Conservation (phyloP, 1,140 invertebrate species). For the Calliphora vicina region DNA sequence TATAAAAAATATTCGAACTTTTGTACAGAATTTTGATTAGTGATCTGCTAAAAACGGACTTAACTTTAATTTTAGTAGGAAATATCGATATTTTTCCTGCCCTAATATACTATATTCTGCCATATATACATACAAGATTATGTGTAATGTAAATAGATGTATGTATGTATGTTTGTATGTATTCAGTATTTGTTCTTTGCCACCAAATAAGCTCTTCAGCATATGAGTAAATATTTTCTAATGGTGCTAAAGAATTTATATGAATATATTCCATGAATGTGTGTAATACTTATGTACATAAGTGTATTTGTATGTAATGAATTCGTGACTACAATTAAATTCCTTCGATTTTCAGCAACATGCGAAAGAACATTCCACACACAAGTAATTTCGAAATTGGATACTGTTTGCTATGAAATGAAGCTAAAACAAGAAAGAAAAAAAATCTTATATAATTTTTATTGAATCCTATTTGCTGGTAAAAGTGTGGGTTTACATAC, state of each 20-base stretch:
- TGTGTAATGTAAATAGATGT: neutral
- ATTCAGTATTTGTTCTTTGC: neutral
- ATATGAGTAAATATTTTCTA: slow-evolving; percentile 6
- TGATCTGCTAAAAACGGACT: no score
- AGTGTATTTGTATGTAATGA: neutral
- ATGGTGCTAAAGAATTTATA: slow-evolving; percentile 10
- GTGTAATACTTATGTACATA: neutral
- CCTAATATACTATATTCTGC: no score
- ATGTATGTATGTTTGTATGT: neutral
- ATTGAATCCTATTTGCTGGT: neutral
- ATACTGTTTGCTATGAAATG: neutral
- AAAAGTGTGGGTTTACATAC: neutral
- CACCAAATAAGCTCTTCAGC: neutral
- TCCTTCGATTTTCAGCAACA: slow-evolving; percentile 9
- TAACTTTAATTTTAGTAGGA: no score
- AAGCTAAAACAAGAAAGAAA: neutral
- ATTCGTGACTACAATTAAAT: slow-evolving; percentile 8
- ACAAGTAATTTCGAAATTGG: neutral
- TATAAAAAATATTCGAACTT: no score
- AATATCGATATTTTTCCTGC: no score
- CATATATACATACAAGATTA: neutral
- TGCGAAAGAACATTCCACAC: neutral
- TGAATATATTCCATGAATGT: neutral
- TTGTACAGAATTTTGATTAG: no score
- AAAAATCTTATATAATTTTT: neutral